phyloP scores from a whole-genome alignment of 1,140 invertebrate species.

The Bactericera cockerelli region DNA sequence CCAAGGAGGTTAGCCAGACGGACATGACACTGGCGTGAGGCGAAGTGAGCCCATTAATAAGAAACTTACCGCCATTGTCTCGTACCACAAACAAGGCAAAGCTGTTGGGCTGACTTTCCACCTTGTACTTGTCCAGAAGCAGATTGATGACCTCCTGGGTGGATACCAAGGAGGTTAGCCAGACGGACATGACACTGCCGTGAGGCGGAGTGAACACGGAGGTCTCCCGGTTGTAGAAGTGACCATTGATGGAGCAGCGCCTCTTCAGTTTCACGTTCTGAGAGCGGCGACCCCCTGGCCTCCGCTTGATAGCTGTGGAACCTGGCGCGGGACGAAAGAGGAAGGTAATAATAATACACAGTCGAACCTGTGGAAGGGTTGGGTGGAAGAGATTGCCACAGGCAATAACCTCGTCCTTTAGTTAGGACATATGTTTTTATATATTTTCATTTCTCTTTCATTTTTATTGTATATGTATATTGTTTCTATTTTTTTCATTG shows the following conservation, averaged over 20 bases:
- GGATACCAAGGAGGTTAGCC: conserved; percentile 63
- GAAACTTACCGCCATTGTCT: conserved; percentile 62
- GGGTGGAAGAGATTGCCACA: too few species aligned
- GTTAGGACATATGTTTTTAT: too few species aligned
- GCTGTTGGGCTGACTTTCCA: conserved; percentile 57
- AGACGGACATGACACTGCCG: conserved; percentile 71
- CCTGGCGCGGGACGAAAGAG: conserved; percentile 28
- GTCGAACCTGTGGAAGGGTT: too few species aligned
- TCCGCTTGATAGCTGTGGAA: conserved; percentile 49
- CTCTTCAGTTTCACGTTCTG: conserved; percentile 44
- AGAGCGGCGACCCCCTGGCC: conserved; percentile 44
- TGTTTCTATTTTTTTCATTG: too few species aligned
- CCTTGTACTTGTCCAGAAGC: conserved; percentile 75
- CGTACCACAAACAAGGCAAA: conserved; percentile 68
- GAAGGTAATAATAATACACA: too few species aligned
- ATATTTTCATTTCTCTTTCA: too few species aligned
- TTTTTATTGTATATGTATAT: too few species aligned
- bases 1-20: too few species aligned
- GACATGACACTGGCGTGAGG: too few species aligned
- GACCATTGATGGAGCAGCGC: conserved; percentile 73
- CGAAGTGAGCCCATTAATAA: too few species aligned
- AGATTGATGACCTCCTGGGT: conserved; percentile 69
- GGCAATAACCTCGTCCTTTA: too few species aligned
- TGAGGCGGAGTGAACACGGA: conserved; percentile 73
- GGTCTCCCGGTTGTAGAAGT: conserved; percentile 76